Evolutionary conservation across 1,140 invertebrate genomes (phyloP).

Genomic region (Oryctes rhinoceros): DNA sequence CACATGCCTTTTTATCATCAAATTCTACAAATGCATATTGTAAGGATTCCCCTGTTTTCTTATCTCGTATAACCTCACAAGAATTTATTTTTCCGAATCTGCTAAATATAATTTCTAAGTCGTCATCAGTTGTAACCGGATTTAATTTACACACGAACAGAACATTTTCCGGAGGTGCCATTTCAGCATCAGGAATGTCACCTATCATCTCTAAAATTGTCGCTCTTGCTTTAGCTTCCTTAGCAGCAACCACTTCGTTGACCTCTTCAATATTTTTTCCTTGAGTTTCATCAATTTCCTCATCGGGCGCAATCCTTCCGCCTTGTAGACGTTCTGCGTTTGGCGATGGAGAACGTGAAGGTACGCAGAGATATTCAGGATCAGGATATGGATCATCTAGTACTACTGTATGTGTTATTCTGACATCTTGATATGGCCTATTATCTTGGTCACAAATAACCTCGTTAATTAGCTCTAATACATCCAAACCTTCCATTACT

Average conservation of each 20-base stretch:
- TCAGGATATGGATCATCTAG: constrained; percentile 97
- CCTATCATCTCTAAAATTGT: constrained; percentile 99
- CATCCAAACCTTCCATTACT: constrained; percentile 91
- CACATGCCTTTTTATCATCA: constrained; percentile 92
- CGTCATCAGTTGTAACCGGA: constrained; percentile 97
- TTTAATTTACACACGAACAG: constrained; percentile 99
- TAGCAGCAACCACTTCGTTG: constrained; percentile 86
- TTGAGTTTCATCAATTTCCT: constrained; percentile 91
- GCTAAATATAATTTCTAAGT: constrained; percentile 97
- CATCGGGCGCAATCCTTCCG: constrained; percentile 92
- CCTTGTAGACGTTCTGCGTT: constrained; percentile 80
- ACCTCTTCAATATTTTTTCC: constrained; percentile 87
- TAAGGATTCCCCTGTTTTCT: constrained; percentile 91
- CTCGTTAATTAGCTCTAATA: constrained; percentile 87
- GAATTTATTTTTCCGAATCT: constrained; percentile 93
- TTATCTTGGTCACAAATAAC: constrained; percentile 91
- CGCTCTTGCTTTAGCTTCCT: constrained; percentile 94
- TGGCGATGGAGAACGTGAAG: constrained; percentile 87
- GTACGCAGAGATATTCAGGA: constrained; percentile 78
- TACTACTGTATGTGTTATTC: constrained; percentile 97
- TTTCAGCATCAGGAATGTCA: constrained; percentile 95
- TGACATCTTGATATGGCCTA: constrained; percentile 94
- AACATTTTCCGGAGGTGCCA: constrained; percentile 98
- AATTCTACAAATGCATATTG: constrained; percentile 99
- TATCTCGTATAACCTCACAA: constrained; percentile 98